Evolutionary conservation across 2,888 invertebrate species (phyloP).

Genomic region (Drepana falcataria): DNA sequence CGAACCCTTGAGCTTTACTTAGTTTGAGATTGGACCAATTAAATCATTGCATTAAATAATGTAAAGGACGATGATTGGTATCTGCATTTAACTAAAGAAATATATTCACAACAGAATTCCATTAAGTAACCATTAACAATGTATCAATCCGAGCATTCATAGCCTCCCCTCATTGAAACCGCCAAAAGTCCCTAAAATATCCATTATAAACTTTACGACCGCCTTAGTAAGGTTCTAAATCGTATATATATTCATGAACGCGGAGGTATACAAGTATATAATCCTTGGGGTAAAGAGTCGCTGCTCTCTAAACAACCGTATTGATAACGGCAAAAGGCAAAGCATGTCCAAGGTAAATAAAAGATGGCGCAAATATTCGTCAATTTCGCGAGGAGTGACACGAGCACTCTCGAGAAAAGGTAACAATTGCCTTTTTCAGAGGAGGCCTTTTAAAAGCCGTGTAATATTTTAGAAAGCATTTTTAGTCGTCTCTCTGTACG

Average conservation of each 20-base stretch:
- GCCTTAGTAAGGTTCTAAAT: too few species aligned
- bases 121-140: too few species aligned
- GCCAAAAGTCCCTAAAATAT: too few species aligned
- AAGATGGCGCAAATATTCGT: conserved; percentile 1
- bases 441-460: not conserved
- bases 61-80: too few species aligned
- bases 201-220: too few species aligned
- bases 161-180: too few species aligned
- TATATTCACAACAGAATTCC: too few species aligned
- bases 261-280: not conserved
- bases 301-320: conserved; percentile 4
- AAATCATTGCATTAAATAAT: too few species aligned
- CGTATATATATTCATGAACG: not conserved
- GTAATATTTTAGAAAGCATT: not conserved
- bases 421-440: not conserved
- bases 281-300: not conserved
- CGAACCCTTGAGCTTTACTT: too few species aligned
- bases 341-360: conserved; percentile 11
- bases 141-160: too few species aligned
- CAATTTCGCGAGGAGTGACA: not conserved
- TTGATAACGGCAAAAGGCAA: conserved; percentile 5
- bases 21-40: too few species aligned
- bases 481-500: not conserved
- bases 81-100: too few species aligned
- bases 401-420: not conserved